Evolutionary conservation across 2,797 vertebrate genomes (phyloP), one percentile per base, ranked within the genome.

Genomic region (Smutsia temminckii): DNA sequence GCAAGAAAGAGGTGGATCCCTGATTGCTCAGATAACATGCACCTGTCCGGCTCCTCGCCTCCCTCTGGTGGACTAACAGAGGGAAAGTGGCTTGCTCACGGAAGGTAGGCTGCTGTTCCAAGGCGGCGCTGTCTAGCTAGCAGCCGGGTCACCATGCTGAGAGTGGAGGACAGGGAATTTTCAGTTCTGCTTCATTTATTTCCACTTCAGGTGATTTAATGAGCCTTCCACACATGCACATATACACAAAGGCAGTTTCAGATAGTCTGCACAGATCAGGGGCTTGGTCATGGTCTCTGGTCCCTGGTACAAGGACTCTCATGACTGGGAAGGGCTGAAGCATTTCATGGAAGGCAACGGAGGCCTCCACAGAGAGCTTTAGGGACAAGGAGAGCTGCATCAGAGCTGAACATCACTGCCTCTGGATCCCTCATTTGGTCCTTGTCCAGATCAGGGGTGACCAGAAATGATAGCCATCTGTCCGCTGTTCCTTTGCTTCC

Each of bases 381-480:
- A 12, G 25, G 37, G 75, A 81, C 1, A 51, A 80, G 57, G 61
- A 29, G 20, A 61, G 59, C 72, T 20, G 1, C 68, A 32, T 64
- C 77, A 46, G 89, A 29, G 32, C 92, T 93, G 55, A 92, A 83
- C 85, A 0, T 86, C 97, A 89, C 80, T 95, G 90, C 93, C 81
- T 94, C 95, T 79, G 80, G 80, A 66, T 75, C 55, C 40, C 63
- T 92, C 93, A 86, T 87, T 94, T 94, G 96, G 89, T 89, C 89
- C 89, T 72, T 75, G 51, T 94, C 97, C 93, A 96, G 95, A 89
- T 68, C 53, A 85, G 87, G 53, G 81, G 77, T 90, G 89, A 94
- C 94, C 94, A 94, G 61, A 51, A 86, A 42, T 34, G 85, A 61
- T 83, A 89, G 55, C 95, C 96, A 94, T 94, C 95, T 96, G 96